Base-by-base conservation (phyloP, 1,140 invertebrate species). In the Pseudomyrmex pallidus region DNA sequence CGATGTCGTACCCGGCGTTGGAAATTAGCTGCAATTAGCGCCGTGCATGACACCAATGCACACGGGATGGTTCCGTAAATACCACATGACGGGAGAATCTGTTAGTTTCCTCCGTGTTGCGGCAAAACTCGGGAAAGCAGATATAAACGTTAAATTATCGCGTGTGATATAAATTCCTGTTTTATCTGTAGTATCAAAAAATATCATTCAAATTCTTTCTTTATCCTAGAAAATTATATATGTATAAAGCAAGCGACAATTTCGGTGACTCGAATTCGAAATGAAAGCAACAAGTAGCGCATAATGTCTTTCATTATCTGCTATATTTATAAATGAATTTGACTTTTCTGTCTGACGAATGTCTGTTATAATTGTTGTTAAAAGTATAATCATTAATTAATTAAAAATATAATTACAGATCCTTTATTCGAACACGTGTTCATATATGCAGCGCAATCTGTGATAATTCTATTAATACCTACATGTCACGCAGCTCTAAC, bases 401-500 rank as follows among this genome's bases (percentile, higher is more conserved):
- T 35, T 35, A 35, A 35, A 35, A 25, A 25, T 35, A 35, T 35
- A 35, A 35, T 35, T 35, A 35, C 35, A 35, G 5, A 35, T 35
- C 35, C 35, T 35, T 1, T 7, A 35, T 7, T 35, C 35, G 35
- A 35, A 35, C 35, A 7, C 35, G 35, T 35, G 35, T 35, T 35
- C 35, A 35, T 35, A 35, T 5, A 35, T 13, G 56, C 72, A 62
- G 48, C 57, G 46, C 66, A 48, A 54, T 68, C n/a, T 61, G 85
- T 82, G 87, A 78, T 85, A 90, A 91, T 88, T 91, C 89, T 72
- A 82, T 90, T 91, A 91, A 90, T 90, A 87, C 86, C 86, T 87
- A 89, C 84, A 91, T 91, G 90, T 90, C 90, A 86, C 86, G 83
- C 76, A 72, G 76, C 54, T 90, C 87, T 91, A 91, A 90, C 90